These are phyloP conservation scores for Zele albiditarsus DNA, from an alignment of 2,888 invertebrate genomes.

Conservation along the genomic window DNA sequence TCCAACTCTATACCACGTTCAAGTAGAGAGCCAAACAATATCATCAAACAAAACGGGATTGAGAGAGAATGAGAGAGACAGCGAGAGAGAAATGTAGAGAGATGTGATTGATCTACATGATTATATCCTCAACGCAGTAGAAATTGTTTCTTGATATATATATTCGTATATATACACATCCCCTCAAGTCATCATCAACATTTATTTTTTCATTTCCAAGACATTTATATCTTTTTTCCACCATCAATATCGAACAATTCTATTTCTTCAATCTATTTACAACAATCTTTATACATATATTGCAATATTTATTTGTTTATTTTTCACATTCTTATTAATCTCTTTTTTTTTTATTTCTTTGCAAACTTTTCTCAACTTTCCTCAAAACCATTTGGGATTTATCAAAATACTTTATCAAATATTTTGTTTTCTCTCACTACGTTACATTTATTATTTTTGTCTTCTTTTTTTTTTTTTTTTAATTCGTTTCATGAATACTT, in stretches of 20 bases:
- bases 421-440: neutral
- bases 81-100: constrained; percentile 22
- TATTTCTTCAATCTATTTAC: neutral
- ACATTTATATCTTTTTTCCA: neutral
- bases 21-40: constrained; percentile 34
- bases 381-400: too few species aligned
- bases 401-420: too few species aligned
- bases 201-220: neutral
- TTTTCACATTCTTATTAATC: too few species aligned
- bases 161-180: constrained; percentile 29
- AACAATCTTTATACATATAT: too few species aligned
- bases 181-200: constrained; percentile 31
- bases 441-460: constrained; percentile 23
- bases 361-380: too few species aligned
- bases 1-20: neutral
- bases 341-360: too few species aligned
- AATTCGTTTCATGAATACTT: constrained; percentile 12
- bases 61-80: constrained; percentile 34
- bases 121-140: constrained; percentile 56
- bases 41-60: neutral
- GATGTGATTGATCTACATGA: constrained; percentile 55
- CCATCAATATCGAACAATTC: neutral
- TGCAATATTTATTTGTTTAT: too few species aligned
- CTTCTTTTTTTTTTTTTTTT: constrained; percentile 16
- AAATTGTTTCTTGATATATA: constrained; percentile 56